A percentile compares a stretch with the other conserved stretches of the same genome.
Evolutionary conservation across 2,888 invertebrate genomes (phyloP).

Genomic region (Dexiosoma caninum): DNA sequence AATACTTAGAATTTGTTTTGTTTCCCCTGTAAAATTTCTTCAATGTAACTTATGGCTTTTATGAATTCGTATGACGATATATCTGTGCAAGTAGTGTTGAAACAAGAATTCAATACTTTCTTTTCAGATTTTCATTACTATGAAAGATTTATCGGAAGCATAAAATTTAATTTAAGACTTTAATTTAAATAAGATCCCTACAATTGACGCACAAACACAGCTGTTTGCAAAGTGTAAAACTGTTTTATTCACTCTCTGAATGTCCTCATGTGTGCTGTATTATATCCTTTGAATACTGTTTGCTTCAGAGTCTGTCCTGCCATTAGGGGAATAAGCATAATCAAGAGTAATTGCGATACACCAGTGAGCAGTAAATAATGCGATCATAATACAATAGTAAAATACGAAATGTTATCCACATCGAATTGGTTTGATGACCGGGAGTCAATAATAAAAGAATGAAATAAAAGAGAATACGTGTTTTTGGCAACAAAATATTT

Average conservation of each 20-base stretch:
- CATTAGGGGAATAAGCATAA: constrained; percentile 17
- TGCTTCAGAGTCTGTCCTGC: constrained; percentile 9
- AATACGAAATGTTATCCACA: constrained; percentile 5
- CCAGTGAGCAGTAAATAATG: neutral
- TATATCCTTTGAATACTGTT: constrained; percentile 1
- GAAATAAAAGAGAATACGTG: too few species aligned
- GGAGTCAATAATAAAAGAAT: too few species aligned
- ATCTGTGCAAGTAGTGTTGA: too few species aligned
- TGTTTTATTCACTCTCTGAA: neutral
- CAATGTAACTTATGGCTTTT: too few species aligned
- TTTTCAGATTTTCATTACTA: neutral
- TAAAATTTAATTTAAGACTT: neutral
- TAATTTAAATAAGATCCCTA: neutral
- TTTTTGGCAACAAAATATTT: too few species aligned
- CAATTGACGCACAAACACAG: neutral
- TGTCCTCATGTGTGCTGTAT: neutral
- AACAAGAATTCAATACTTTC: too few species aligned
- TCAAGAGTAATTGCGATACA: constrained; percentile 25
- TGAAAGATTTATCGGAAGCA: neutral
- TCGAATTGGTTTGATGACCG: neutral
- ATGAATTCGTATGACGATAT: too few species aligned
- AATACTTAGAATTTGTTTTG: too few species aligned
- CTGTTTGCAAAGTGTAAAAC: neutral
- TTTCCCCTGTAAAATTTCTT: too few species aligned
- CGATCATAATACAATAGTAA: constrained; percentile 37